Base-by-base conservation (phyloP, 2,113 vertebrate genomes). In the Siniperca knerii region DNA sequence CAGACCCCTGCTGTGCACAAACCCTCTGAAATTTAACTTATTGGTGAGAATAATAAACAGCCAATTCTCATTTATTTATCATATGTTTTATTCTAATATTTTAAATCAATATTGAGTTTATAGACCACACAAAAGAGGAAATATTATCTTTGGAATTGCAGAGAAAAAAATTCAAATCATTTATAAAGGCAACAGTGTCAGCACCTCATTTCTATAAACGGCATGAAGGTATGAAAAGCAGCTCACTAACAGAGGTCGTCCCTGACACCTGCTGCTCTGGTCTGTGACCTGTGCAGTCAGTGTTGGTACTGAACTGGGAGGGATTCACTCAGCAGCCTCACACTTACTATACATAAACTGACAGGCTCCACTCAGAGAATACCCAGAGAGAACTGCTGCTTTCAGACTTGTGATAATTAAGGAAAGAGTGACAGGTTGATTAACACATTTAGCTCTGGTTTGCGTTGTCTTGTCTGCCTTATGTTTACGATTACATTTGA, bases 211-310 rank as follows among this genome's bases (percentile, higher is more conserved):
- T 20, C 65, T 73, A 86, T 37, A 82, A 84, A 82, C 57, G 72
- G 81, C 7, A 0, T 4, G 40, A 55, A 18, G 57, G 55, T 37
- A 87, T 83, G 76, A 55, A 15, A 21, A 29, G 62, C 75, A 82
- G 60, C 70, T 55, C 21, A 2, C n/a, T 13, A 18, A 25, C 58
- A 52, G 79, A 72, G 73, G 64, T 42, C 55, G 11, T 29, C 52
- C 35, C 1, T 18, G 50, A 84, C 82, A 79, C 84, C 73, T 83
- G 87, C 69, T 65, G 65, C 66, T 79, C 16, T n/a, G 0, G 55
- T 58, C 37, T 29, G 62, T 62, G 79, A 73, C 71, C 67, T 40
- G 71, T 29, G 64, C 33, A 2, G 61, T n/a, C 42, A 1, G 44
- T 40, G 78, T 9, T 23, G 20, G 29, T n/a, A 29, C 37, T 57